Conservation (phyloP, 2,888 invertebrate genomes). For the Tinea trinotella region DNA sequence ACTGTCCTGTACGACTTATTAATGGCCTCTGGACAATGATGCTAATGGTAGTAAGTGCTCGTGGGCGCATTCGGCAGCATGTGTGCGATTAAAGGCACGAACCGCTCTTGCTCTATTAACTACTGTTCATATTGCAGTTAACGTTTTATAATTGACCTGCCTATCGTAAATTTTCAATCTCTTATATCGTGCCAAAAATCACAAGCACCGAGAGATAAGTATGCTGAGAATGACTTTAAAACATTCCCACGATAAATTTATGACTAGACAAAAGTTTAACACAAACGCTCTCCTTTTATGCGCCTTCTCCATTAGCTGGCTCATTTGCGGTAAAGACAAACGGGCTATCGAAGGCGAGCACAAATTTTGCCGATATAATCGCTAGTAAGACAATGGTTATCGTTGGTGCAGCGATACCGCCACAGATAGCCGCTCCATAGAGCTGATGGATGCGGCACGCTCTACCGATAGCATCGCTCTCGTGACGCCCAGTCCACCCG, state of each 20-base stretch:
- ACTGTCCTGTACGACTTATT: slow-evolving; percentile 57
- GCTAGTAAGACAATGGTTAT: slow-evolving; percentile 58
- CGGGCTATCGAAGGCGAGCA: slow-evolving; percentile 55
- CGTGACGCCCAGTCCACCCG: slow-evolving; percentile 40
- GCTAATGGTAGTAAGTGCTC: slow-evolving; percentile 57
- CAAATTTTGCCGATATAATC: slow-evolving; percentile 68
- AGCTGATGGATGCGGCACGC: slow-evolving; percentile 69
- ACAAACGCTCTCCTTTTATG: slow-evolving; percentile 54
- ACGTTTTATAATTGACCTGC: background rate
- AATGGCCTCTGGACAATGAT: slow-evolving; percentile 61
- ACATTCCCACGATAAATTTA: slow-evolving; percentile 60
- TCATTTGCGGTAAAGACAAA: slow-evolving; percentile 70
- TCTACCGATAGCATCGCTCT: slow-evolving; percentile 57
- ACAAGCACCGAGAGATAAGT: background rate
- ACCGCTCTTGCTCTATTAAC: slow-evolving; percentile 1
- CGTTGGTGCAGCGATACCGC: slow-evolving; percentile 51
- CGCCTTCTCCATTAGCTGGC: slow-evolving; percentile 46
- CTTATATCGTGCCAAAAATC: background rate
- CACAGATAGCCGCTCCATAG: slow-evolving; percentile 42
- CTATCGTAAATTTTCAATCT: background rate
- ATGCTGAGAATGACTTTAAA: background rate
- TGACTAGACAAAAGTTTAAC: slow-evolving; percentile 62
- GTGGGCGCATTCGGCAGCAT: slow-evolving; percentile 19
- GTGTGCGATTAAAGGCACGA: slow-evolving; percentile 12
- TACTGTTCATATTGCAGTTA: background rate